phyloP scores from a whole-genome alignment of 2,113 vertebrate genomes.

The Tupaia chinensis region DNA sequence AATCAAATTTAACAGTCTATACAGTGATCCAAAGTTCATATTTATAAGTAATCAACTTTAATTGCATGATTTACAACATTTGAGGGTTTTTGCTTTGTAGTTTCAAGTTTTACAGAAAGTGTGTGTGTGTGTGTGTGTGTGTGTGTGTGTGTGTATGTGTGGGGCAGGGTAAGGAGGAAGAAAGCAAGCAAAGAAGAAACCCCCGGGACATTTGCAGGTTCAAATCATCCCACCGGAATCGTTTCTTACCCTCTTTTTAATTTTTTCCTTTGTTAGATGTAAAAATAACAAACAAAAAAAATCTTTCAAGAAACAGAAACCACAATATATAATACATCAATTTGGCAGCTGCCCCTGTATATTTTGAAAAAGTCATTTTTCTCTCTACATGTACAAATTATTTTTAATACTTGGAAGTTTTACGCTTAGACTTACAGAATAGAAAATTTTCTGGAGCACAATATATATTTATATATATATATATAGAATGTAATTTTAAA shows the following conservation, averaged over 20 bases:
- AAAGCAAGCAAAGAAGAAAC: conserved; percentile 90
- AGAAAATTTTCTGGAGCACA: conserved; percentile 92
- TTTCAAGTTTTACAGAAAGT: conserved; percentile 93
- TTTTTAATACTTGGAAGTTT: conserved; percentile 92
- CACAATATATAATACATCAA: conserved; percentile 93
- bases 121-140: conserved; percentile 84
- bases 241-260: conserved; percentile 89
- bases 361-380: conserved; percentile 90
- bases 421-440: conserved; percentile 89
- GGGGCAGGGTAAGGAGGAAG: conserved; percentile 78
- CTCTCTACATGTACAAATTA: conserved; percentile 92
- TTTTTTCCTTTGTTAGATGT: conserved; percentile 90
- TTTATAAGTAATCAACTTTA: conserved; percentile 94
- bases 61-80: conserved; percentile 94
- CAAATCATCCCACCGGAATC: conserved; percentile 88
- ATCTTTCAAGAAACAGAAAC: conserved; percentile 91
- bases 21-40: conserved; percentile 94
- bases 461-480: conserved; percentile 88
- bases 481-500: conserved; percentile 90
- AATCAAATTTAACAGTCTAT: conserved; percentile 94
- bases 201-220: conserved; percentile 88
- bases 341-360: conserved; percentile 92
- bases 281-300: conserved; percentile 92
- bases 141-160: conserved; percentile 70
- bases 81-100: conserved; percentile 91